Conservation (phyloP, 2,797 vertebrate genomes). For the Sebastes oblongus region DNA sequence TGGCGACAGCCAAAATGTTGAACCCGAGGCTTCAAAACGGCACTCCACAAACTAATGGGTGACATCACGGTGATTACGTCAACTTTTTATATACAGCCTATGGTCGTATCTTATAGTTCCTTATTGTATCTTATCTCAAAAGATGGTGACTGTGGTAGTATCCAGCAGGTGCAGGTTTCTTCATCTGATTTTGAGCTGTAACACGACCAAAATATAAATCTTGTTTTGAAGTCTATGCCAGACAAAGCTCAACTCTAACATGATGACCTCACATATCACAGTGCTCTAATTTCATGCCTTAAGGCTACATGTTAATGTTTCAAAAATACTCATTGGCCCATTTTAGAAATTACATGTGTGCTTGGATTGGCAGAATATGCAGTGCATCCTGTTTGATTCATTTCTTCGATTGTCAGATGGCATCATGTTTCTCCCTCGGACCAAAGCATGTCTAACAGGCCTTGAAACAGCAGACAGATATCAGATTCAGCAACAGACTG, state of each 20-base stretch:
- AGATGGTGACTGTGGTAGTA: not conserved
- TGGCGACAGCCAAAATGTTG: no score
- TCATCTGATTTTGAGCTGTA: not conserved
- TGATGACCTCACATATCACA: not conserved
- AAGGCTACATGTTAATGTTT: not conserved
- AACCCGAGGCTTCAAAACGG: no score
- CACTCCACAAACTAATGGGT: no score
- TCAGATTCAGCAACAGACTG: slow-evolving; percentile 48
- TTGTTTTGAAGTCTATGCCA: slow-evolving; percentile 17
- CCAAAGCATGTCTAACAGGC: slow-evolving; percentile 20
- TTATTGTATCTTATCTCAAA: not conserved
- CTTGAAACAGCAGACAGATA: slow-evolving; percentile 44
- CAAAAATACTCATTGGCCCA: not conserved
- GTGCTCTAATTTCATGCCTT: not conserved
- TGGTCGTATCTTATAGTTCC: not conserved
- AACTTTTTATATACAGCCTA: no score
- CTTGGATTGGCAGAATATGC: not conserved
- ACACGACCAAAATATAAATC: not conserved
- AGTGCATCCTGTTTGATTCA: not conserved
- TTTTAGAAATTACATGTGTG: not conserved
- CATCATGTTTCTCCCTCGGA: slow-evolving; percentile 24
- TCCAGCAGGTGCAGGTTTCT: not conserved
- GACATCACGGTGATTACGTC: no score
- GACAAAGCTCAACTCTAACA: not conserved
- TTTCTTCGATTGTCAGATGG: slow-evolving; percentile 20